Evolutionary conservation across 2,797 vertebrate genomes (phyloP).

Genomic region (Thaleichthys pacificus): DNA sequence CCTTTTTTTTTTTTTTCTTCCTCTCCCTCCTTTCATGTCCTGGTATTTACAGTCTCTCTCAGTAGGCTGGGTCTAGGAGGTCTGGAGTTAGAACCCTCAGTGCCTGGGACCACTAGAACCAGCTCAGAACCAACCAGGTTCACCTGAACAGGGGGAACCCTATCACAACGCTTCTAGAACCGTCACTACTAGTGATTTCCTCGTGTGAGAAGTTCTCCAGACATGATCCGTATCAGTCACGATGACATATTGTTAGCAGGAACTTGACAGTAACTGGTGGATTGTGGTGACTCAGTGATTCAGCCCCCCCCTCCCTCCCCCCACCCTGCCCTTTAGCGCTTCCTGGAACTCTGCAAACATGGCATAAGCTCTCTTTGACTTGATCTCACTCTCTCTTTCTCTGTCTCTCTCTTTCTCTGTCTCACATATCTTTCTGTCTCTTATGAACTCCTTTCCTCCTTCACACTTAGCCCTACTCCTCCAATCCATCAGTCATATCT

Average conservation of each 20-base stretch:
- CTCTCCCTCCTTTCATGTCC: neutral
- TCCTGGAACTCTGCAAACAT: neutral
- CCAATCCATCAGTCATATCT: neutral
- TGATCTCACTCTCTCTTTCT: neutral
- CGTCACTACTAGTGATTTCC: no score
- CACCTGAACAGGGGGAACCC: neutral
- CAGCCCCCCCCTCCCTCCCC: slow-evolving; percentile 10
- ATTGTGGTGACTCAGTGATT: slow-evolving; percentile 52
- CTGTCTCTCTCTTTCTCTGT: neutral
- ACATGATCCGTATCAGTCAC: no score
- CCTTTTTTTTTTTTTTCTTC: neutral
- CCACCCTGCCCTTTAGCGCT: neutral
- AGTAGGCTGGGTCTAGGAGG: slow-evolving; percentile 40
- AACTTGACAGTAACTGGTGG: neutral
- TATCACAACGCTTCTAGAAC: neutral
- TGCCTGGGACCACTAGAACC: neutral
- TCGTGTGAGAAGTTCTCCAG: no score
- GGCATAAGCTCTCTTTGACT: no score
- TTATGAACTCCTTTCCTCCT: neutral
- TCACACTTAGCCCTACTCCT: neutral
- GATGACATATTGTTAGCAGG: no score
- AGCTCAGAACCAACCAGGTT: neutral
- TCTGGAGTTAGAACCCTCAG: neutral
- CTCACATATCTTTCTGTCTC: neutral
- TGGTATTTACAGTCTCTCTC: slow-evolving; percentile 63